Evolutionary conservation across 2,888 invertebrate species (phyloP).

Genomic region (Dynastes maya): DNA sequence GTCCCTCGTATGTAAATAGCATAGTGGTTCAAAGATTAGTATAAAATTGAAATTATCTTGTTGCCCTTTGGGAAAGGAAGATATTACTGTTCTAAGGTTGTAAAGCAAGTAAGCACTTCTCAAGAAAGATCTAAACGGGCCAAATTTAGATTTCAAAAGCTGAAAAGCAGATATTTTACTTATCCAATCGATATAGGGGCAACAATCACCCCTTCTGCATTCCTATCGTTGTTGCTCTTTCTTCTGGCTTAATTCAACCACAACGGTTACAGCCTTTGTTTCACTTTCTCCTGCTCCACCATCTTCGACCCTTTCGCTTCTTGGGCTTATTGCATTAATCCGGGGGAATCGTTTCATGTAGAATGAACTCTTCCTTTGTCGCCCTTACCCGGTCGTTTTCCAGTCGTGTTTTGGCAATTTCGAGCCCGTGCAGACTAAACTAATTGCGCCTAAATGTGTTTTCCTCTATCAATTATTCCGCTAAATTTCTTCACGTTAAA

Average conservation of each 20-base stretch:
- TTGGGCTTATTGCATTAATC: slow-evolving; percentile 27
- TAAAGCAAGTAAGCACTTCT: too few relatives aligned
- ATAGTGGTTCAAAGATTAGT: too few relatives aligned
- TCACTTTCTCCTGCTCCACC: neutral
- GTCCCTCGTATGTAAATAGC: too few relatives aligned
- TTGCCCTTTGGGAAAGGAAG: too few relatives aligned
- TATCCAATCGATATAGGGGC: too few relatives aligned
- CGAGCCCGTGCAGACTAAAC: neutral
- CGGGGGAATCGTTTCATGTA: neutral
- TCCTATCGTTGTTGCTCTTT: neutral
- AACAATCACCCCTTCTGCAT: neutral
- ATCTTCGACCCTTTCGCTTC: slow-evolving; percentile 1
- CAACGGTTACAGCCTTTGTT: neutral
- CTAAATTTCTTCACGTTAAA: slow-evolving; percentile 5
- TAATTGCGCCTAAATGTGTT: slow-evolving; percentile 15
- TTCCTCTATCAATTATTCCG: slow-evolving; percentile 15
- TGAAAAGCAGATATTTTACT: too few relatives aligned
- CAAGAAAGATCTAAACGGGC: too few relatives aligned
- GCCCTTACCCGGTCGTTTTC: neutral
- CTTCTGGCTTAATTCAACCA: neutral
- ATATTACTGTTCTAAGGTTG: too few relatives aligned
- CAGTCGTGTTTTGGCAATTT: neutral
- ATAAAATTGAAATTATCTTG: too few relatives aligned
- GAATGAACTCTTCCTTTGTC: slow-evolving; percentile 10
- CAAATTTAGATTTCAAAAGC: too few relatives aligned